Percentiles rank a stretch among this genome's conserved stretches.
Evolutionary conservation across 2,888 invertebrate genomes (phyloP).

Genomic region (Rhingia rostrata): DNA sequence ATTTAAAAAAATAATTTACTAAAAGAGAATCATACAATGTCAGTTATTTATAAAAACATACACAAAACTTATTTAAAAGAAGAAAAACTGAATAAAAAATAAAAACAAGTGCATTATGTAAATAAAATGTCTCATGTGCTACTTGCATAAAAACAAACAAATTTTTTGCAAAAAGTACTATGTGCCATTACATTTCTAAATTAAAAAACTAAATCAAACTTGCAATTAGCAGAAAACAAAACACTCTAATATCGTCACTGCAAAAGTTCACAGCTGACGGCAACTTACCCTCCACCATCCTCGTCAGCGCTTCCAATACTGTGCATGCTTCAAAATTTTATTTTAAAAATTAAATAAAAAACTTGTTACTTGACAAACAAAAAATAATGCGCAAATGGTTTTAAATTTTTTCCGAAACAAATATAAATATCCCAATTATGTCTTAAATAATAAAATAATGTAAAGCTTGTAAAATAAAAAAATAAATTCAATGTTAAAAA

Average conservation of each 20-base stretch:
- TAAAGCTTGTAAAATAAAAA: slow-evolving; percentile 37
- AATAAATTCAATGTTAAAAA: slow-evolving; percentile 6
- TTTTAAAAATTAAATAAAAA: slow-evolving; percentile 75
- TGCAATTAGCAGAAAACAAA: slow-evolving; percentile 47
- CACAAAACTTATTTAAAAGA: neutral
- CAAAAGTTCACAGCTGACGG: slow-evolving; percentile 38
- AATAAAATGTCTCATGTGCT: neutral
- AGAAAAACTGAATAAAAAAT: neutral
- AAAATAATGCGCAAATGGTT: slow-evolving; percentile 75
- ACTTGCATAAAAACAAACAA: slow-evolving; percentile 2
- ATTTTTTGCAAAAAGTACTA: slow-evolving; percentile 47
- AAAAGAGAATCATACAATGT: too few species aligned
- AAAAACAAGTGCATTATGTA: slow-evolving; percentile 1
- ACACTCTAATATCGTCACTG: slow-evolving; percentile 50
- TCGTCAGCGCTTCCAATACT: slow-evolving; percentile 84
- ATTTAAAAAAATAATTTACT: too few species aligned
- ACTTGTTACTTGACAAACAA: slow-evolving; percentile 72
- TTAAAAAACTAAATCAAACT: slow-evolving; percentile 24
- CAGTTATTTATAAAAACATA: too few species aligned
- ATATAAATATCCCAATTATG: slow-evolving; percentile 43
- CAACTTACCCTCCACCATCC: slow-evolving; percentile 84
- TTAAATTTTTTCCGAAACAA: slow-evolving; percentile 27
- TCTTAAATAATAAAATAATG: slow-evolving; percentile 11
- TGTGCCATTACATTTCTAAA: slow-evolving; percentile 46
- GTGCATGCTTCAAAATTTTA: slow-evolving; percentile 83